Evolutionary conservation across 2,113 vertebrate species (phyloP), one percentile per base, ranked within the genome.

Genomic region (pig (Sus scrofa)): DNA sequence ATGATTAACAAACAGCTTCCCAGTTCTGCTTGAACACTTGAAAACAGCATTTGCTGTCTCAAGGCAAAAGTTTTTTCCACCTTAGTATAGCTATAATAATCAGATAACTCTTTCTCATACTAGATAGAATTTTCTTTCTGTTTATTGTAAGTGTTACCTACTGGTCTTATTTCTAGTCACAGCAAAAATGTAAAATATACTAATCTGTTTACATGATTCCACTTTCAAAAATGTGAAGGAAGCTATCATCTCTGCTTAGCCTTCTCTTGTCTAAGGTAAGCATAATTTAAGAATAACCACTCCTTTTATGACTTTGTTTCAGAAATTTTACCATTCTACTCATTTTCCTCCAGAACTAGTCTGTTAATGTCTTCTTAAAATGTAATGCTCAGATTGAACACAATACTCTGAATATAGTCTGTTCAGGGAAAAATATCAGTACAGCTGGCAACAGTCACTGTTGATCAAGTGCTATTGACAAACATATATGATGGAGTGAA

Each of bases 281-380:
- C 37, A 39, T 16, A 60, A 19, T 71, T 68, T 50, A 89, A 27
- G 39, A 39, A 62, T 1, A 70, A 4, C 56, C 39, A 62, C 7
- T 52, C 24, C 52, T 70, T 58, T 60, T 26, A 37, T 19, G 8
- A 70, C 2, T 68, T 1, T 20, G 54, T 67, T 94, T 84, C 52
- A 54, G 77, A 70, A 65, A 90, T 13, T 15, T 44, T 63, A 52
- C 24, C 12, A 75, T 22, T 54, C n/a, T 62, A 63, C 19, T 62
- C 37, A 85, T 22, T 30, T 70, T 58, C 27, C 16, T 56, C 34
- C 58, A 19, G 19, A 68, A 86, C 34, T 44, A 44, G 30, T 90
- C 79, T 73, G 39, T 74, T 54, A 56, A 22, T 58, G 32, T 85
- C 75, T 77, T 96, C 62, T 92, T 89, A 89, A 96, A 93, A 67